Evolutionary conservation across 2,113 vertebrate genomes (phyloP).

Genomic region (Vulpes vulpes): DNA sequence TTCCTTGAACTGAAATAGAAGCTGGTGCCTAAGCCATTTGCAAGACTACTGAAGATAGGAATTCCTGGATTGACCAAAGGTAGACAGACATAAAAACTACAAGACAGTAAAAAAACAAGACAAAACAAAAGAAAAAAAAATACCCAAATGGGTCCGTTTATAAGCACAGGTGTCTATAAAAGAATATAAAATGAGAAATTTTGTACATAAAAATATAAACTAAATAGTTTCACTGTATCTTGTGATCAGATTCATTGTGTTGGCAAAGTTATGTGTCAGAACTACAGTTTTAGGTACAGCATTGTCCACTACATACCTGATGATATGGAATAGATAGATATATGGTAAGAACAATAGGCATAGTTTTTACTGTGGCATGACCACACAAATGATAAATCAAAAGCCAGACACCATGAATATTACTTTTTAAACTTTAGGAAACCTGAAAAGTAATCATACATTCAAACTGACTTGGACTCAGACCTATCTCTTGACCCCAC

Average conservation of each 20-base stretch:
- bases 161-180: background rate
- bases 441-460: slow-evolving; percentile 37
- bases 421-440: slow-evolving; percentile 51
- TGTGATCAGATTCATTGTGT: background rate
- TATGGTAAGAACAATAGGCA: background rate
- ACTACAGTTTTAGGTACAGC: background rate
- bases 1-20: slow-evolving; percentile 53
- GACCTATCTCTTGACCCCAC: background rate
- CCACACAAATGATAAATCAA: slow-evolving; percentile 22
- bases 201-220: background rate
- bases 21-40: background rate
- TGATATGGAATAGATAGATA: background rate
- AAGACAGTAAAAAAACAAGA: slow-evolving; percentile 21
- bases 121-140: background rate
- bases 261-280: slow-evolving; percentile 31
- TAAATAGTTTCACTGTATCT: background rate
- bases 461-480: slow-evolving; percentile 36
- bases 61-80: background rate
- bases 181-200: background rate
- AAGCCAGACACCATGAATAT: slow-evolving; percentile 22
- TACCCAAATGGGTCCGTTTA: background rate
- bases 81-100: background rate
- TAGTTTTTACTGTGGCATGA: slow-evolving; percentile 19
- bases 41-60: background rate
- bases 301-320: background rate